Evolutionary conservation across 2,888 invertebrate genomes (phyloP), one percentile per base, ranked within the genome.

Genomic region (Prenolepis imparis): DNA sequence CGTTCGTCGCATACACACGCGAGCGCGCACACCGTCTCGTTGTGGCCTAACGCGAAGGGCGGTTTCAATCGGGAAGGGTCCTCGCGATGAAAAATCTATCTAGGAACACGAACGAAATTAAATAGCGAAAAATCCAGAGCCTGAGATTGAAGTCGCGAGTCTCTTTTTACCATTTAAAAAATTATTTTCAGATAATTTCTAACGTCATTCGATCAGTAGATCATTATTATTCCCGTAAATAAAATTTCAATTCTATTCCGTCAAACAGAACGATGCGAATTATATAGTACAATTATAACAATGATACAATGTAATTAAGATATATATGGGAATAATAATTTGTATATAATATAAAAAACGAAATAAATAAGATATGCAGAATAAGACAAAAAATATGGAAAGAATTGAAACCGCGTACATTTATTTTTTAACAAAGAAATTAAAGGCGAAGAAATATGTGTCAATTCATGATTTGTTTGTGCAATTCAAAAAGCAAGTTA

Each of bases 1-100:
- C 93, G 90, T 90, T 85, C 78, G 73, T 80, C 87, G 84, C 72
- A 24, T 73, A 72, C 75, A 74, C 81, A 24, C 52, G 39, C 36
- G 21, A 55, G 18, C 44, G 39, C 81, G 5, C 63, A 63, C 63
- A 80, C 82, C 52, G 61, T 24, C 67, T 67, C 57, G 59, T 61
- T 52, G 82, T 57, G 57, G 66, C 41, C 48, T 66, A 52, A 68
- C 72, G 18, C 57, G 61, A 66, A 75, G 73, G 73, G 70, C 63
- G 68, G 57, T 63, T 57, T 85, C 85, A 75, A 87, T 88, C 88
- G 84, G 82, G 82, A 84, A 82, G 85, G 82, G 81, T 85, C 86
- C 83, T 82, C 67, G 59, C 28, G 61, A 61, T 68, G 67, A 82
- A 75, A 72, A 70, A 80, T 80, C 78, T 72, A 80, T 80, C 78